Evolutionary conservation across 1,140 invertebrate species (phyloP).

Genomic region (Acromyrmex charruanus): DNA sequence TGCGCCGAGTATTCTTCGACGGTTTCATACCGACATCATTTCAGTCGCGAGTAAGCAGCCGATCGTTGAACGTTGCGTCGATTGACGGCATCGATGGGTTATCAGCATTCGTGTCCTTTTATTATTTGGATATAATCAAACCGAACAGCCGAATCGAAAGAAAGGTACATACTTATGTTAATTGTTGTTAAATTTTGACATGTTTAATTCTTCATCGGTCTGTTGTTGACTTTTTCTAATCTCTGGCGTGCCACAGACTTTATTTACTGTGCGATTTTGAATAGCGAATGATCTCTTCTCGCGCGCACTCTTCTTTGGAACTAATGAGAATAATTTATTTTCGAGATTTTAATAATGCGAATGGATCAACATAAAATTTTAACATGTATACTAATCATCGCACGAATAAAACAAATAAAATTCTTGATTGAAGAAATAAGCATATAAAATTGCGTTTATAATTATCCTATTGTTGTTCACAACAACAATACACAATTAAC

Average conservation of each 20-base stretch:
- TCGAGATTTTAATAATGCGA: neutral
- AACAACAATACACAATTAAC: too few relatives aligned
- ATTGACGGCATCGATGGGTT: slow-evolving; percentile 71
- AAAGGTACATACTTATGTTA: slow-evolving; percentile 22
- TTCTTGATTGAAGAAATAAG: neutral
- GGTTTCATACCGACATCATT: slow-evolving; percentile 51
- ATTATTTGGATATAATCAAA: slow-evolving; percentile 58
- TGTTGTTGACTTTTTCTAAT: neutral
- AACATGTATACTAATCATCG: neutral
- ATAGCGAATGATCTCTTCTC: neutral
- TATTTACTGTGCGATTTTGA: neutral
- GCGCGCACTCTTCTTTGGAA: neutral
- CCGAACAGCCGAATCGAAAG: slow-evolving; percentile 25
- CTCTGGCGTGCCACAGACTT: neutral
- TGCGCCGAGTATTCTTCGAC: slow-evolving; percentile 53
- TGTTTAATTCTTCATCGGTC: neutral
- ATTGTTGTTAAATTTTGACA: neutral
- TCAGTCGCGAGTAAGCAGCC: slow-evolving; percentile 74
- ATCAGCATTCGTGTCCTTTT: slow-evolving; percentile 44
- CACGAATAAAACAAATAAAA: neutral
- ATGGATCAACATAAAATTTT: neutral
- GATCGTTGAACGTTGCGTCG: slow-evolving; percentile 70
- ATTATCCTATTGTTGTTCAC: neutral
- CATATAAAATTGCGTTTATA: neutral
- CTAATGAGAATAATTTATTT: neutral